These are phyloP conservation scores for Drosophila neonasuta DNA, from an alignment of 2,888 invertebrate species.

Conservation along the genomic window DNA sequence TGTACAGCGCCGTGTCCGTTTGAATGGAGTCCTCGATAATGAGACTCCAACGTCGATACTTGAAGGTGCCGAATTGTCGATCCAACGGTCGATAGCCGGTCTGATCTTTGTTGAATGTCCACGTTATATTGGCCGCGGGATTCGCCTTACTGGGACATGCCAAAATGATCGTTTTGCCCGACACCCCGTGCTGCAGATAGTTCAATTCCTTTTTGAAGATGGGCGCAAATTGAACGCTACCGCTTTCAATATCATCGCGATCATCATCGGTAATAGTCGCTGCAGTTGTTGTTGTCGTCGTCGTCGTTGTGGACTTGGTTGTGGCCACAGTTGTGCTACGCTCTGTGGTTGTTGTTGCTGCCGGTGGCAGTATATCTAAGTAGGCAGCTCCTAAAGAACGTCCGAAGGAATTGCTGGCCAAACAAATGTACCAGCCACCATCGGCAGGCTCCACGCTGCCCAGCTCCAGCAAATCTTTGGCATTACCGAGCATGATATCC, in stretches of 20 bases:
- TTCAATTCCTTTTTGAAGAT: slow-evolving; percentile 26
- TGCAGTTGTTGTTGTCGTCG: slow-evolving; percentile 23
- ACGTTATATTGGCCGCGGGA: slow-evolving; percentile 91
- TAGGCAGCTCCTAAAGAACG: slow-evolving; percentile 90
- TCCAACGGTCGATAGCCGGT: slow-evolving; percentile 83
- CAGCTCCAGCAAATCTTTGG: slow-evolving; percentile 87
- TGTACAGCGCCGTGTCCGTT: slow-evolving; percentile 93
- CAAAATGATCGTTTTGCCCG: slow-evolving; percentile 87
- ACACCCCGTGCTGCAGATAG: slow-evolving; percentile 83
- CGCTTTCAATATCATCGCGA: slow-evolving; percentile 17
- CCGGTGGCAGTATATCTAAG: slow-evolving; percentile 84
- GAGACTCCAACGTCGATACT: slow-evolving; percentile 87
- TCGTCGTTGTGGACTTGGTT: background rate
- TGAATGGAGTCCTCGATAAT: slow-evolving; percentile 90
- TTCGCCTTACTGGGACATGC: slow-evolving; percentile 87
- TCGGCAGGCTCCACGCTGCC: slow-evolving; percentile 92
- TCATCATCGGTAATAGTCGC: background rate
- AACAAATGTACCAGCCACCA: slow-evolving; percentile 97
- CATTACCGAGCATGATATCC: slow-evolving; percentile 51
- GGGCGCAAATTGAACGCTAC: slow-evolving; percentile 28
- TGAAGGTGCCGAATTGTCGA: slow-evolving; percentile 86
- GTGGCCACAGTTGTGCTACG: background rate
- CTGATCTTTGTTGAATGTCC: slow-evolving; percentile 88
- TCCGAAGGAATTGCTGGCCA: slow-evolving; percentile 94
- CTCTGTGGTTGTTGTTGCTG: background rate